phyloP scores from a whole-genome alignment of 2,888 invertebrate species.

The Arge pagana region DNA sequence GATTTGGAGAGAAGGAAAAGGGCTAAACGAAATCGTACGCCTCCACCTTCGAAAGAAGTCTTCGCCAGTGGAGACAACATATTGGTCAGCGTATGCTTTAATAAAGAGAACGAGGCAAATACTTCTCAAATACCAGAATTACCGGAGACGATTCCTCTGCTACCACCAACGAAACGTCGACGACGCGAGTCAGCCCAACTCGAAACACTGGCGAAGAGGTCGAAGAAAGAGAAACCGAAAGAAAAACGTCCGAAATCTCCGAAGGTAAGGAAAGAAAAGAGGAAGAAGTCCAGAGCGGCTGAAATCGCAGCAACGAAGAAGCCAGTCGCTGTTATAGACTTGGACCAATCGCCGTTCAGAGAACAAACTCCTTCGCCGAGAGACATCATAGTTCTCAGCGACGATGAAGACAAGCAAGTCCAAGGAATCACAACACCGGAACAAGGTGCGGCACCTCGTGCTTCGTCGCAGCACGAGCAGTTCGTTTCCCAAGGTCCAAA shows the following conservation, averaged over 20 bases:
- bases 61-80: constrained; percentile 93
- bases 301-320: constrained; percentile 65
- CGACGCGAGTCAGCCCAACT: constrained; percentile 51
- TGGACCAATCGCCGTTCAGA: constrained; percentile 83
- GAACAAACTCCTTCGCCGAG: constrained; percentile 80
- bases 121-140: constrained; percentile 41
- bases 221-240: constrained; percentile 55
- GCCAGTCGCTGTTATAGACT: constrained; percentile 84
- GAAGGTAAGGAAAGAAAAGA: constrained; percentile 54
- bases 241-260: constrained; percentile 50
- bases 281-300: constrained; percentile 54
- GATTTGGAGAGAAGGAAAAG: constrained; percentile 52
- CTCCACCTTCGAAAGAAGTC: constrained; percentile 84
- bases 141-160: constrained; percentile 47
- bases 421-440: constrained; percentile 42
- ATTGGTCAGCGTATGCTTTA: constrained; percentile 89
- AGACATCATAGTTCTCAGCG: constrained; percentile 81
- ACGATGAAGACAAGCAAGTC: constrained; percentile 68
- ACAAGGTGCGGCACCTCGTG: constrained; percentile 41
- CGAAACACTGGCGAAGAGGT: constrained; percentile 50
- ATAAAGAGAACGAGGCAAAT: constrained; percentile 62
- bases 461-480: constrained; percentile 47
- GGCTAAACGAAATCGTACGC: constrained; percentile 59
- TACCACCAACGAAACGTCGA: constrained; percentile 51
- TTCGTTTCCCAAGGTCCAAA: constrained; percentile 66